Evolutionary conservation across 2,888 invertebrate genomes (phyloP), one percentile per base, ranked within the genome.

Genomic region (Lingula anatina): DNA sequence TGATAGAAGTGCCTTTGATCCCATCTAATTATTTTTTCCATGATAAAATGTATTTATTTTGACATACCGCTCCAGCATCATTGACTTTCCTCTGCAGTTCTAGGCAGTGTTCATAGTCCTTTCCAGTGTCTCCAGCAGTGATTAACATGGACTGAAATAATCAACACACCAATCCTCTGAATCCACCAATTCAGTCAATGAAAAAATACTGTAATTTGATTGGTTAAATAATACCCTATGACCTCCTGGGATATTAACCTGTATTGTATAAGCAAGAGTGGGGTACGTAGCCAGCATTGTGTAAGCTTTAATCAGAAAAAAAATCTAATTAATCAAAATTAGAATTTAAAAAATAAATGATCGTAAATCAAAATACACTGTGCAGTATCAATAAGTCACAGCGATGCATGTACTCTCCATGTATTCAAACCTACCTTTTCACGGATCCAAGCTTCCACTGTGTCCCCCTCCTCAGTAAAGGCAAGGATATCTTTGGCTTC

Each of bases 381-480:
- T 40, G 15, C 7, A 21, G 5, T 1, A 40, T 45, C 35, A 31
- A 31, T 31, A 31, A 31, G 15, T 9, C 15, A 15, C 9, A 9
- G 9, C 35, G 9, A 31, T 12, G 35, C 35, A 9, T 12, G 9
- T 31, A 31, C 15, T 15, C 18, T 24, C 26, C 12, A 85, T n/a
- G n/a, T n/a, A n/a, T n/a, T n/a, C n/a, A n/a, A n/a, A n/a, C n/a
- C 87, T 87, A 90, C 85, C 80, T 96, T 97, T 70, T 97, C 96
- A 38, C 95, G 81, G 62, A 99, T 94, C 97, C 97, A 99, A 9
- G 90, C 88, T 68, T 94, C 91, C 46, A 95, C 90, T 77, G 94
- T 92, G 69, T 96, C 94, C 47, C 94, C 83, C 66, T 95, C 90
- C 68, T 92, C 95, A 75, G 95, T 93, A 79, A 99, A 99, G 76